These are phyloP conservation scores for Apeltes quadracus DNA, from an alignment of 2,113 vertebrate species.

Conservation along the genomic window DNA sequence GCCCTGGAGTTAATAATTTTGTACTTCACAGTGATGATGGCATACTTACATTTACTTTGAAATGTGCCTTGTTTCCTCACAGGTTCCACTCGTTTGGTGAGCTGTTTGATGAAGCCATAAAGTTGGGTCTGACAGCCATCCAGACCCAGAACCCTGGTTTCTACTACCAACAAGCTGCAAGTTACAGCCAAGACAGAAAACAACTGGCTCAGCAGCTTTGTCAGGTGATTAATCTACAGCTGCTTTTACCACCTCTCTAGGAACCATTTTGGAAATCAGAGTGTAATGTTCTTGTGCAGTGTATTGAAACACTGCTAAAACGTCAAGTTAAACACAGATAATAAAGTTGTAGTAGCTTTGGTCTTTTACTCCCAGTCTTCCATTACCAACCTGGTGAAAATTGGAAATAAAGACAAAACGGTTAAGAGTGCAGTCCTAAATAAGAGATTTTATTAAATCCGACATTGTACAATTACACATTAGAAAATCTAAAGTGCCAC, in stretches of 20 bases:
- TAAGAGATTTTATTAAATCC: too few relatives aligned
- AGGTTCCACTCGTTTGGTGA: conserved; percentile 98
- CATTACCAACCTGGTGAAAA: too few relatives aligned
- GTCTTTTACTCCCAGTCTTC: too few relatives aligned
- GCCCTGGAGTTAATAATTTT: background rate
- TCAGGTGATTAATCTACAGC: conserved; percentile 78
- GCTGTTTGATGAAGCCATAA: conserved; percentile 98
- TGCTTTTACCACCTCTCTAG: background rate
- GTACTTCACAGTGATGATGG: background rate
- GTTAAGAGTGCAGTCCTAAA: too few relatives aligned
- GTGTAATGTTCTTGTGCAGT: too few relatives aligned
- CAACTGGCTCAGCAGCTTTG: conserved; percentile 88
- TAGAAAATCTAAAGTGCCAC: too few relatives aligned
- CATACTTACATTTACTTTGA: background rate
- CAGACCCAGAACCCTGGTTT: conserved; percentile 99
- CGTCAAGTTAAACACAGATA: too few relatives aligned
- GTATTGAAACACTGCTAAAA: too few relatives aligned
- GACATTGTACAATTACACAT: too few relatives aligned
- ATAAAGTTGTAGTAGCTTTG: too few relatives aligned
- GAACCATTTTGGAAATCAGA: background rate
- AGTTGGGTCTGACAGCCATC: conserved; percentile 95
- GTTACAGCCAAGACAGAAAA: conserved; percentile 94
- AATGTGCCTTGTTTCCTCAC: conserved; percentile 19
- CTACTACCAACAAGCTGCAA: conserved; percentile 98
- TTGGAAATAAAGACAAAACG: too few relatives aligned